Evolutionary conservation across 2,888 invertebrate species (phyloP).

Genomic region (Cephus nigrinus): DNA sequence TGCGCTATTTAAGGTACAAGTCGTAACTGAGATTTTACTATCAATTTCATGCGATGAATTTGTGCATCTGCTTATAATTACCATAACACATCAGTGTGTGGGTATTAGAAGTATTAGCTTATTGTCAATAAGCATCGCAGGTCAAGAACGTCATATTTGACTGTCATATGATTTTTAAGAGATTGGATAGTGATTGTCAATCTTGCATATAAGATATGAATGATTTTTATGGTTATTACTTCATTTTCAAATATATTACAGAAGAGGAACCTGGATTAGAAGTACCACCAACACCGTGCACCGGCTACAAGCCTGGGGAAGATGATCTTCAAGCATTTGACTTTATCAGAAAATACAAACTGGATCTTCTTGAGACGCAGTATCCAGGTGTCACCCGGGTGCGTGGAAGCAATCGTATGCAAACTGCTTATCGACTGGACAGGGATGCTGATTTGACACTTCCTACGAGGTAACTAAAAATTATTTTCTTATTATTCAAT

Average conservation of each 20-base stretch:
- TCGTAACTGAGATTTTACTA: background rate
- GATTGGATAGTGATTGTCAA: background rate
- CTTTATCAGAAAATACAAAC: constrained; percentile 80
- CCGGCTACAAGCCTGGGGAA: constrained; percentile 75
- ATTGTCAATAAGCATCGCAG: background rate
- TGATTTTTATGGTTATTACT: background rate
- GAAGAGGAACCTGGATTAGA: constrained; percentile 32
- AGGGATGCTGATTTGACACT: constrained; percentile 79
- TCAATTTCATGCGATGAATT: background rate
- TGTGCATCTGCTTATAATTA: background rate
- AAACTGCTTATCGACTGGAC: constrained; percentile 84
- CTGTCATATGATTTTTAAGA: background rate
- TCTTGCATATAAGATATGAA: constrained; percentile 1
- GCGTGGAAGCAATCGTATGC: constrained; percentile 80
- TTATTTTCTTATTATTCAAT: background rate
- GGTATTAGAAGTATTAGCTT: background rate
- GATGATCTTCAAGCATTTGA: constrained; percentile 86
- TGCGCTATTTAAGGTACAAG: background rate
- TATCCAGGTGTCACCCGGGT: constrained; percentile 78
- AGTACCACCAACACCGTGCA: constrained; percentile 66
- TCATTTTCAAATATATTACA: constrained; percentile 28
- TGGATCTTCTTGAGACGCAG: constrained; percentile 73
- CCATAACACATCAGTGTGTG: background rate
- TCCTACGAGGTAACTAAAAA: constrained; percentile 73
- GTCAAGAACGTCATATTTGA: background rate